Percentiles rank a stretch among this genome's conserved stretches.
Evolutionary conservation across 2,113 vertebrate genomes (phyloP).

Genomic region (Neogale vison): DNA sequence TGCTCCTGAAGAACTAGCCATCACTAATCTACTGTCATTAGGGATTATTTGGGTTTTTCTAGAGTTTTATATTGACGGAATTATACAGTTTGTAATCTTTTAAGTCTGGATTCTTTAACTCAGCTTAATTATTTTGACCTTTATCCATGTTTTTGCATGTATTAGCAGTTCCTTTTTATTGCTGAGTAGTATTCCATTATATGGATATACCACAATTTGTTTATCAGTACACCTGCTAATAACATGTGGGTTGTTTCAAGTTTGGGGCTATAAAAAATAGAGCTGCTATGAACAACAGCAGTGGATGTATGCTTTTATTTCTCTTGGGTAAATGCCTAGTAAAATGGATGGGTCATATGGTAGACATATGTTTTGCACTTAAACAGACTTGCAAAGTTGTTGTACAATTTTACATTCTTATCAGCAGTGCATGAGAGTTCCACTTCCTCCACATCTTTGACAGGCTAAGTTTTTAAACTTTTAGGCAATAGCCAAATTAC

Average conservation of each 20-base stretch:
- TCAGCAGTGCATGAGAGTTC: not conserved
- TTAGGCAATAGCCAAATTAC: not conserved
- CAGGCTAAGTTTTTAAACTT: conserved; percentile 21
- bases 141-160: not conserved
- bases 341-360: not conserved
- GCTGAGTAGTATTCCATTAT: not conserved
- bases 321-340: not conserved
- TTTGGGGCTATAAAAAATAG: not conserved
- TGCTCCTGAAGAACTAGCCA: not conserved
- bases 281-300: not conserved
- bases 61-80: not conserved
- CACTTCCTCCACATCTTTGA: conserved; percentile 74
- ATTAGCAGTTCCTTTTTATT: not conserved
- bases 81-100: not conserved
- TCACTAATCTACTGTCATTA: not conserved
- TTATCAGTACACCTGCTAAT: not conserved
- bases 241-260: not conserved
- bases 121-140: not conserved
- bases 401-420: not conserved
- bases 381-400: not conserved
- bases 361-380: not conserved
- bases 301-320: not conserved
- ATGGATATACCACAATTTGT: not conserved
- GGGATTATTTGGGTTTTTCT: not conserved
- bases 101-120: not conserved